A percentile compares a stretch with the other conserved stretches of the same genome.
These are phyloP conservation scores for Etheostoma nigrum DNA, from an alignment of 2,797 vertebrate genomes.

Conservation along the genomic window DNA sequence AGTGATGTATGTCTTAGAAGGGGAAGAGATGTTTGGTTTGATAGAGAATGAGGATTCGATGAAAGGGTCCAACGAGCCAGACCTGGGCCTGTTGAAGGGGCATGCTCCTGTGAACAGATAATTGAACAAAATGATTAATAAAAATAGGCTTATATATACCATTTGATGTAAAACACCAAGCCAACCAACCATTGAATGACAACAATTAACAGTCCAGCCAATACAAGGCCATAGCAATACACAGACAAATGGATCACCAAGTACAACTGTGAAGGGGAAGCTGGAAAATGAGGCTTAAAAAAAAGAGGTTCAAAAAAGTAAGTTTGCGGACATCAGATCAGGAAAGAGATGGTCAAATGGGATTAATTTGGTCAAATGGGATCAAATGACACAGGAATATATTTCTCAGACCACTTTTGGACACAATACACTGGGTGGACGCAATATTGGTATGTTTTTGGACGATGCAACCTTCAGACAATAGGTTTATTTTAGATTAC, in stretches of 20 bases:
- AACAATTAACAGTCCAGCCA: conserved; percentile 72
- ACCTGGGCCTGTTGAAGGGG: conserved; percentile 73
- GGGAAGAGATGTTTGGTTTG: conserved; percentile 47
- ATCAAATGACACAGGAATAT: conserved; percentile 77
- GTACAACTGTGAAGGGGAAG: conserved; percentile 86
- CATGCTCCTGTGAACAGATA: conserved; percentile 75
- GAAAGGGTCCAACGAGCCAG: conserved; percentile 81
- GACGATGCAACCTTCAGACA: conserved; percentile 89
- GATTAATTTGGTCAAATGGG: conserved; percentile 78
- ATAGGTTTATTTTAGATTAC: conserved; percentile 89
- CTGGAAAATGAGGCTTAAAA: conserved; percentile 87
- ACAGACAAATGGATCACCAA: conserved; percentile 92
- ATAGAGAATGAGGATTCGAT: conserved; percentile 72
- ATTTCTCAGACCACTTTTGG: conserved; percentile 73
- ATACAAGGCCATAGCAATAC: conserved; percentile 82
- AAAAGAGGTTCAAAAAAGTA: conserved; percentile 56
- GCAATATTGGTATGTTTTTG: conserved; percentile 90
- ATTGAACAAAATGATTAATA: conserved; percentile 32
- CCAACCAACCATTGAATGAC: conserved; percentile 62
- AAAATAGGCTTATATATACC: not conserved
- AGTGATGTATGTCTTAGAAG: conserved; percentile 53
- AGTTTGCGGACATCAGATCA: conserved; percentile 78
- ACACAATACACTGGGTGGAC: conserved; percentile 89
- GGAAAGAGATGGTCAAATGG: conserved; percentile 87
- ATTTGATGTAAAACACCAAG: conserved; percentile 63